Evolutionary conservation across 1,140 invertebrate genomes (phyloP), one percentile per base, ranked within the genome.

Genomic region (Psilanteris sp.): DNA sequence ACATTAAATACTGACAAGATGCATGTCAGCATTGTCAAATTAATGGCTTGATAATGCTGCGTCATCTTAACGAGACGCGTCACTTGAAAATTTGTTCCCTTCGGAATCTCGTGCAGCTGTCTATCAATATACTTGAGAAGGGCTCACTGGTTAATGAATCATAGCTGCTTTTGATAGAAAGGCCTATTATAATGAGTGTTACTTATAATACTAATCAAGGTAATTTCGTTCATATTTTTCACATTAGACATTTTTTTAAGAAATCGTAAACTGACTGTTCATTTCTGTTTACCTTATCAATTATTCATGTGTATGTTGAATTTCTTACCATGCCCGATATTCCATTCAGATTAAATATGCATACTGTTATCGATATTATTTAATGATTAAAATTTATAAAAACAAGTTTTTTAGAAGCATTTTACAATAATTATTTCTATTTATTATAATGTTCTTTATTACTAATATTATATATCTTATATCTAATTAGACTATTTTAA

Each of bases 51-150:
- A 80, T 83, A 79, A 79, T 83, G 83, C 84, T 82, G 80, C 81
- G 83, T 85, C 82, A 82, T 79, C 83, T 83, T 85, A 85, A 85
- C 84, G 76, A 84, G 81, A 79, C 74, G 48, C 52, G 71, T 79
- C 75, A 70, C 79, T 79, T 76, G 68, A 81, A 83, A 82, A 80
- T 71, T 78, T 73, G 52, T 64, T 74, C 66, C 71, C 68, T 72
- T 72, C 66, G 70, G 78, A 64, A 73, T 79, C 24, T 76, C 70
- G 59, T 70, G 48, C 70, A 61, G 68, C 79, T 81, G 81, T 80
- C 82, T 77, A 75, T 83, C 80, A 81, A 81, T 67, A 61, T 77
- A 71, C 59, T 52, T 57, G 41, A 78, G 70, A 72, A 71, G 59
- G 73, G 52, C 43, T 68, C 55, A 54, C 72, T 39, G 79, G 80